These are phyloP conservation scores for Cassiopea xamachana DNA, from an alignment of 30 jellyfish, hydroid and myxozoan species.

Conservation along the genomic window DNA sequence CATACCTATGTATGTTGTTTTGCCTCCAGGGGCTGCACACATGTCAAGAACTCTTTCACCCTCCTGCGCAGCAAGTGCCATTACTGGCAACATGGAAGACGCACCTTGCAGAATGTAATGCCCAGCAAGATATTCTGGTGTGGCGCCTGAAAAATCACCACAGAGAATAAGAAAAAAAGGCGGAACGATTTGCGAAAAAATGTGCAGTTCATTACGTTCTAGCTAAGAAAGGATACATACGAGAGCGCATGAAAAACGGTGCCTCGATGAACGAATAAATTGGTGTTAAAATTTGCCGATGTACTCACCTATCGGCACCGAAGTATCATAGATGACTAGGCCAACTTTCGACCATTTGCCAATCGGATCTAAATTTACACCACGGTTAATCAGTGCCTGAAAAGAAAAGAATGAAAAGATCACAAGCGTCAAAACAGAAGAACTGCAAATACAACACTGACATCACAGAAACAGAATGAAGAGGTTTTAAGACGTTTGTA, in stretches of 20 bases:
- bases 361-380: constrained; percentile 99
- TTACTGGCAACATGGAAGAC: constrained; percentile 98
- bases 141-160: constrained; percentile 76
- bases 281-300: not conserved
- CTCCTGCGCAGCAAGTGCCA: constrained; percentile 99
- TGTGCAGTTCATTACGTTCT: not conserved
- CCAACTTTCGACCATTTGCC: constrained; percentile 99
- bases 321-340: constrained; percentile 95
- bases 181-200: too few species aligned
- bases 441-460: too few species aligned
- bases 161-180: not conserved
- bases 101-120: constrained; percentile 99
- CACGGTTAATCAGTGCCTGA: constrained; percentile 96
- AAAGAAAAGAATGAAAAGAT: not conserved
- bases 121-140: constrained; percentile 99
- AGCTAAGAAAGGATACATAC: not conserved
- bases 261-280: not conserved
- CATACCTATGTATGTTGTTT: constrained; percentile 96
- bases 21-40: constrained; percentile 99
- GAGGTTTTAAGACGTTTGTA: too few species aligned
- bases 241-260: not conserved
- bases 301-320: constrained; percentile 96
- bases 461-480: too few species aligned
- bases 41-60: constrained; percentile 91
- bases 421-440: not conserved